These are phyloP conservation scores for Acleris sparsana DNA, from an alignment of 2,888 invertebrate genomes.

Conservation along the genomic window DNA sequence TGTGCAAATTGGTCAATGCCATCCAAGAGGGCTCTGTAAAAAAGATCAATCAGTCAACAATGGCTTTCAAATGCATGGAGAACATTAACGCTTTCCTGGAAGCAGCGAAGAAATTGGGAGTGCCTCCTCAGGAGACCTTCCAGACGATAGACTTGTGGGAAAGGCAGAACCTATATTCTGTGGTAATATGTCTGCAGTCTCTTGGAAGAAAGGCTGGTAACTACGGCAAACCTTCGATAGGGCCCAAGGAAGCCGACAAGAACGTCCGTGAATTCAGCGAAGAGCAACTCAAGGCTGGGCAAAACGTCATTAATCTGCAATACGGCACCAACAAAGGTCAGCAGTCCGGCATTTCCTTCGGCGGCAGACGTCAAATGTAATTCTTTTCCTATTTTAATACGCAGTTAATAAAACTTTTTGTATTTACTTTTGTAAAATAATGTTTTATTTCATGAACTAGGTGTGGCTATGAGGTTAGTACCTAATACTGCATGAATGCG, in stretches of 20 bases:
- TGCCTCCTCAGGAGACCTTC: constrained; percentile 96
- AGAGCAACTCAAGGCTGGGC: constrained; percentile 96
- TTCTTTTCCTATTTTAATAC: constrained; percentile 49
- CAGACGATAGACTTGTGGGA: constrained; percentile 99
- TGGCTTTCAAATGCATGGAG: constrained; percentile 99
- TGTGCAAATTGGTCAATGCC: constrained; percentile 94
- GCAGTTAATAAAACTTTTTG: constrained; percentile 48
- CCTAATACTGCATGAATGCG: constrained; percentile 40
- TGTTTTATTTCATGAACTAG: constrained; percentile 57
- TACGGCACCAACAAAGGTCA: constrained; percentile 99
- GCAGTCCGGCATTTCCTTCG: constrained; percentile 97
- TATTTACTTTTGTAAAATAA: constrained; percentile 55
- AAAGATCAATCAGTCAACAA: constrained; percentile 94
- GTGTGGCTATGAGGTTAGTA: constrained; percentile 48
- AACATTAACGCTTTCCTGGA: constrained; percentile 97
- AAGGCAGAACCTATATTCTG: constrained; percentile 97
- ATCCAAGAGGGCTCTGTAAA: constrained; percentile 94
- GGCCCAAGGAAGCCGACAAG: constrained; percentile 97
- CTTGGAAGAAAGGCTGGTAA: constrained; percentile 95
- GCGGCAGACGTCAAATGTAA: constrained; percentile 97
- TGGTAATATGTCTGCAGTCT: constrained; percentile 96
- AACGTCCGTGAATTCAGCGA: constrained; percentile 96
- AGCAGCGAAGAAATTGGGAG: constrained; percentile 92
- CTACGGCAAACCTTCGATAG: constrained; percentile 93
- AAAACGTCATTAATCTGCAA: constrained; percentile 96